These are phyloP conservation scores for Celastrina argiolus DNA, from an alignment of 2,888 invertebrate species.

Conservation along the genomic window DNA sequence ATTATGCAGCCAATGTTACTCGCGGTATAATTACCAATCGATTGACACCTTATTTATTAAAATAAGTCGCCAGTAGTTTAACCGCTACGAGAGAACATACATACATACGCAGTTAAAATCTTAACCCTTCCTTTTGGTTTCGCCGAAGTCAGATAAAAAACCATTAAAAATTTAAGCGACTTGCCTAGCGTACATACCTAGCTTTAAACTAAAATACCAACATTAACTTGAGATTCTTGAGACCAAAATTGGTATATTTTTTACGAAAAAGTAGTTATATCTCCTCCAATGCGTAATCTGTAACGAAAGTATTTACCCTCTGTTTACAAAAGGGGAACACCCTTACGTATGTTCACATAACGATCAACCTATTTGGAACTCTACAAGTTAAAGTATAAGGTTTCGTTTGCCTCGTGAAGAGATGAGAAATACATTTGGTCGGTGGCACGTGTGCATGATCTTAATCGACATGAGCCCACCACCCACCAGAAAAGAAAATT, in stretches of 20 bases:
- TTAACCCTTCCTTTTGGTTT: too few species aligned
- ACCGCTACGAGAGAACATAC: too few species aligned
- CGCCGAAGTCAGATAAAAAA: too few species aligned
- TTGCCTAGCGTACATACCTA: too few species aligned
- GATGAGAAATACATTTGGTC: constrained; percentile 61
- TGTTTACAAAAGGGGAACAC: constrained; percentile 72
- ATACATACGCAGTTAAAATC: too few species aligned
- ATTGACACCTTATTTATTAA: too few species aligned
- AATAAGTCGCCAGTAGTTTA: too few species aligned
- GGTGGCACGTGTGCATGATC: constrained; percentile 68
- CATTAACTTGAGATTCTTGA: too few species aligned
- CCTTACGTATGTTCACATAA: constrained; percentile 55
- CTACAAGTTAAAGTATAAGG: constrained; percentile 28
- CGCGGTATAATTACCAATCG: too few species aligned
- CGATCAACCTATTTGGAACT: constrained; percentile 38
- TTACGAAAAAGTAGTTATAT: background rate
- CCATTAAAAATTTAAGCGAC: too few species aligned
- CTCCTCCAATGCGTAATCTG: constrained; percentile 42
- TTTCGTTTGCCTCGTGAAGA: constrained; percentile 33
- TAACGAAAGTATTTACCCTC: constrained; percentile 54
- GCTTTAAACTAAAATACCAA: too few species aligned
- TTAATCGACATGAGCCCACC: constrained; percentile 67
- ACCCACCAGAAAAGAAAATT: constrained; percentile 50
- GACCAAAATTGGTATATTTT: background rate
- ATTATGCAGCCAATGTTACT: too few species aligned